Evolutionary conservation across 37 sponge, comb jelly and placozoan species (phyloP).

Genomic region (Ianthella basta): DNA sequence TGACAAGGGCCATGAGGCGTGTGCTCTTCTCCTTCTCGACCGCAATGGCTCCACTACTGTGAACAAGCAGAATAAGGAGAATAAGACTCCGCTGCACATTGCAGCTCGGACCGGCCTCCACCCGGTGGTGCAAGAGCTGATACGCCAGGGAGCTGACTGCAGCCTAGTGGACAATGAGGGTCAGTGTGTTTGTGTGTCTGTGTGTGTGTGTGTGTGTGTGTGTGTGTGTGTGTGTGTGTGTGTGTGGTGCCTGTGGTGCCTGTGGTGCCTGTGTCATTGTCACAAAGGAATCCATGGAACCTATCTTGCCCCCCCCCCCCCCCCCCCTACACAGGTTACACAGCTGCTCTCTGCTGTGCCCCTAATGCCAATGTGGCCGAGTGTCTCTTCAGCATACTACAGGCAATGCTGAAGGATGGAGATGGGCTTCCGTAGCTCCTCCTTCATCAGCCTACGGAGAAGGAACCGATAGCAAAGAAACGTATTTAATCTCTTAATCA

Average conservation of each 20-base stretch:
- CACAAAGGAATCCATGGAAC: too few relatives aligned
- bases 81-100: constrained; percentile 78
- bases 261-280: too few relatives aligned
- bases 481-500: background rate
- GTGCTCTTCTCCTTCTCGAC: constrained; percentile 69
- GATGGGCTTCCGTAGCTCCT: background rate
- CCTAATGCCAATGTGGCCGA: constrained; percentile 59
- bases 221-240: too few relatives aligned
- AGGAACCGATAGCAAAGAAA: constrained; percentile 17
- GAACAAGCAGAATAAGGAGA: constrained; percentile 41
- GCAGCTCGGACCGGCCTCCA: constrained; percentile 75
- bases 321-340: constrained; percentile 39
- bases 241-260: too few relatives aligned
- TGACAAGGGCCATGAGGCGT: constrained; percentile 65
- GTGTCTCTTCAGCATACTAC: constrained; percentile 74
- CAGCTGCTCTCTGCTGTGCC: constrained; percentile 79
- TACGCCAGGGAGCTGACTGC: constrained; percentile 67
- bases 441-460: background rate
- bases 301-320: too few relatives aligned
- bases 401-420: constrained; percentile 73
- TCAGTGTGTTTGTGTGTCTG: constrained; percentile 1
- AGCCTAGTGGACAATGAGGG: constrained; percentile 64
- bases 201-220: background rate
- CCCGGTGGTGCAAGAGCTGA: constrained; percentile 75
- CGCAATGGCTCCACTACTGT: constrained; percentile 44